phyloP scores from a whole-genome alignment of 2,797 vertebrate species.

The Tachyglossus aculeatus region DNA sequence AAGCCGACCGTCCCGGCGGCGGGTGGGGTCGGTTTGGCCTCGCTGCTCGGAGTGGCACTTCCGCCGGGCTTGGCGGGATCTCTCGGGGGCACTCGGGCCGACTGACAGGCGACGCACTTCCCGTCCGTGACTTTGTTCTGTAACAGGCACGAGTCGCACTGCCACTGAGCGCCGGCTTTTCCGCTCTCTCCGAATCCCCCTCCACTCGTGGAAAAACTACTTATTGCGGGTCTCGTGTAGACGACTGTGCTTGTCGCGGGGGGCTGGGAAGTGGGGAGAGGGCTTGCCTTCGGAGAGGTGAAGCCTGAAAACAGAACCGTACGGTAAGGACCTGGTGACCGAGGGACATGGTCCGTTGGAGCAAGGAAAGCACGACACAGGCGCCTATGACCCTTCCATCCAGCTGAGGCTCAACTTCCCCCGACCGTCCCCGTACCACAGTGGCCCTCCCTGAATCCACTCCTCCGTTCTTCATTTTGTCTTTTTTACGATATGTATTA shows the following conservation, averaged over 20 bases:
- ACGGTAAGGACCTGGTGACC: no score
- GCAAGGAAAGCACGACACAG: no score
- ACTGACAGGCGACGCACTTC: constrained; percentile 82
- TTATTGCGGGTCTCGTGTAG: constrained; percentile 77
- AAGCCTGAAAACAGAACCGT: constrained; percentile 75
- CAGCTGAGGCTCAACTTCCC: no score
- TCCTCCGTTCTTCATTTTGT: no score
- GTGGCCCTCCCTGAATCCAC: no score
- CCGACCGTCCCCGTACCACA: no score
- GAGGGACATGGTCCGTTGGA: no score
- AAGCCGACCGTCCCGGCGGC: constrained; percentile 63
- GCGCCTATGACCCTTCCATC: no score
- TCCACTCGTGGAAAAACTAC: constrained; percentile 73
- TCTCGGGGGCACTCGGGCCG: constrained; percentile 68
- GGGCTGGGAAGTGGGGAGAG: constrained; percentile 54
- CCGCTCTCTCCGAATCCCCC: constrained; percentile 75
- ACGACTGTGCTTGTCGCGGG: constrained; percentile 61
- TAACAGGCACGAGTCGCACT: constrained; percentile 78
- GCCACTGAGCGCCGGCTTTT: constrained; percentile 81
- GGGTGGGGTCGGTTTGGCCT: constrained; percentile 67
- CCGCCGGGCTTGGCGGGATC: constrained; percentile 59
- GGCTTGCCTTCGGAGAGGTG: constrained; percentile 55
- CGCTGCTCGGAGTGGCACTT: constrained; percentile 55
- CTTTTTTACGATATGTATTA: no score
- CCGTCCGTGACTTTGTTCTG: constrained; percentile 82